A percentile compares a stretch with the other conserved stretches of the same genome.
phyloP scores from a whole-genome alignment of 2,797 vertebrate genomes.

The Acanthis flammea region DNA sequence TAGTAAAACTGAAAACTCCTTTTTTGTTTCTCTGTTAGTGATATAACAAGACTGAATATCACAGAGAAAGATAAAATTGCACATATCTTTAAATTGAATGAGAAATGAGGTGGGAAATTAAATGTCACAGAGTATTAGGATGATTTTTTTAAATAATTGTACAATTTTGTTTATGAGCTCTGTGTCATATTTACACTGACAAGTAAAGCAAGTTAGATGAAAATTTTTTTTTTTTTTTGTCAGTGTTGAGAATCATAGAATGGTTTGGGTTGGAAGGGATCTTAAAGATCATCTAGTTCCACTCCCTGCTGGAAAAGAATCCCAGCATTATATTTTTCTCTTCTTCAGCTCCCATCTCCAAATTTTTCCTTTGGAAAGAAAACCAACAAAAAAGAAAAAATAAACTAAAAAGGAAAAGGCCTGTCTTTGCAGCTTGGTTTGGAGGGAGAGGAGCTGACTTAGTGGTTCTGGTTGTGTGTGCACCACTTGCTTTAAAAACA shows the following conservation, averaged over 20 bases:
- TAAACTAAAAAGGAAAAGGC: neutral
- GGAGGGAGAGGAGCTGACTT: neutral
- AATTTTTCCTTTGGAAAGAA: neutral
- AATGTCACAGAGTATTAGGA: neutral
- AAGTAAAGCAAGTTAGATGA: neutral
- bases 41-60: neutral
- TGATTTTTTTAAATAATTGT: neutral
- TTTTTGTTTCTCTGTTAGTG: neutral
- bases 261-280: neutral
- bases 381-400: neutral
- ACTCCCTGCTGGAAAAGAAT: neutral
- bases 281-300: neutral
- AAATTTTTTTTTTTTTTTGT: neutral
- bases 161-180: neutral
- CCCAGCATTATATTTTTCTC: neutral
- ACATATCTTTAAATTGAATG: neutral
- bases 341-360: neutral
- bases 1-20: neutral
- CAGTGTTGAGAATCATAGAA: neutral
- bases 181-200: neutral
- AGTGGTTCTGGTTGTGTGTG: neutral
- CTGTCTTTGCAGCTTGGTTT: neutral
- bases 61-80: conserved; percentile 25
- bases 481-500: neutral
- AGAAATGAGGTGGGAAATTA: neutral